These are phyloP conservation scores for Antigone vipio DNA, from an alignment of 2,113 vertebrate genomes.

Conservation along the genomic window DNA sequence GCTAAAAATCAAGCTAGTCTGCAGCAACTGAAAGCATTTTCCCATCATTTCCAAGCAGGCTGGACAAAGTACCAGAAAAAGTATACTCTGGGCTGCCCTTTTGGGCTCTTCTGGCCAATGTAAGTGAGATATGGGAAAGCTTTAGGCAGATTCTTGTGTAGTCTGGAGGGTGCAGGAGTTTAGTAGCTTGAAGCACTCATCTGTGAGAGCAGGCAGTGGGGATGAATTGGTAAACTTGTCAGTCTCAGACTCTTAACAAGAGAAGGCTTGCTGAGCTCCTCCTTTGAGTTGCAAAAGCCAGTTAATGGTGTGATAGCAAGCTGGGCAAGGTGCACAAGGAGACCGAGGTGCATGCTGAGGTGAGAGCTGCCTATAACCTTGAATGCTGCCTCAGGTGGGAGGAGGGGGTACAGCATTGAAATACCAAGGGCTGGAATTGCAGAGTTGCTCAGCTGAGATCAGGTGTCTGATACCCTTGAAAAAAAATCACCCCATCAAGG, in stretches of 20 bases:
- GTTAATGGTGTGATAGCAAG: not conserved
- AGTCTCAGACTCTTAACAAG: not conserved
- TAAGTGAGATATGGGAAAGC: not conserved
- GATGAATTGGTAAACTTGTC: slow-evolving; percentile 11
- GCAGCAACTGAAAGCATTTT: not conserved
- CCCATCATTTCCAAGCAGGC: not conserved
- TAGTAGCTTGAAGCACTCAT: not conserved
- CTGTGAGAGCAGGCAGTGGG: not conserved
- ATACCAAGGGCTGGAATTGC: not conserved
- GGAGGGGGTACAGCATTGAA: not conserved
- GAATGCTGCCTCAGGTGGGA: not conserved
- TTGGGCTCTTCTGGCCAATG: not conserved
- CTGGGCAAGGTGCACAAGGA: not conserved
- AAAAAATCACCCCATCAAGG: not conserved
- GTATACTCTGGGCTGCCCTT: not conserved
- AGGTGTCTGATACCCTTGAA: not conserved
- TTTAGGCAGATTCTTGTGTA: not conserved
- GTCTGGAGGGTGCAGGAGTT: not conserved
- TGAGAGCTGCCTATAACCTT: not conserved
- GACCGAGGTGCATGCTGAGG: not conserved
- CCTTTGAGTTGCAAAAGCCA: not conserved
- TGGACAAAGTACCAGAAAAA: slow-evolving; percentile 2
- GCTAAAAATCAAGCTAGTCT: slow-evolving; percentile 8
- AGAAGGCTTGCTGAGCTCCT: not conserved
- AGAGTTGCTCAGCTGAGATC: not conserved